Evolutionary conservation across 2,113 vertebrate species (phyloP), one percentile per base, ranked within the genome.

Genomic region (Crocuta crocuta): DNA sequence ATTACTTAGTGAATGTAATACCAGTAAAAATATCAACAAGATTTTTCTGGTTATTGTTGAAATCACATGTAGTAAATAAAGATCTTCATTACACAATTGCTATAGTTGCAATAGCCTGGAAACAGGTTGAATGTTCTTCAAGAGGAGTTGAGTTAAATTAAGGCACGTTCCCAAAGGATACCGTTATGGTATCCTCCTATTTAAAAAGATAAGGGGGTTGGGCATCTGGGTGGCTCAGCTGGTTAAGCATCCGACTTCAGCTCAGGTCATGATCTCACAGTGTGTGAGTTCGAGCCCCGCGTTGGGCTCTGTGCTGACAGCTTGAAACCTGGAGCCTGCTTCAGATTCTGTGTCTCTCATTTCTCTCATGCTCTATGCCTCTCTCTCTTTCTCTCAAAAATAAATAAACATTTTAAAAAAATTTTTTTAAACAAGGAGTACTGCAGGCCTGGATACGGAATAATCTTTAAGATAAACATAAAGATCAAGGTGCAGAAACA

Each of bases 11-110:
- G 50, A 89, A 93, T 85, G 10, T 65, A 73, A 85, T 58, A 16
- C 7, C 16, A 70, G 76, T 88, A 95, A 96, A 92, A 76, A 55
- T 91, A 81, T 61, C 81, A 83, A 39, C n/a, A 89, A 50, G 23
- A 13, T 58, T 55, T 87, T 94, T 88, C 91, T 55, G 45, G 55
- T 87, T 90, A 71, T 65, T 94, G n/a, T 50, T 66, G 74, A 91
- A 68, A 53, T 78, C 50, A 83, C 15, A 35, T 63, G 28, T 71
- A 11, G 11, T 24, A 71, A 86, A 87, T 86, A 74, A 97, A 97
- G 79, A 66, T 93, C 63, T 73, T 80, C 35, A 80, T 93, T 92
- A 45, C 24, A 73, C 24, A 89, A 65, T 65, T 84, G 73, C 55
- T 89, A 93, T 73, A 55, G 31, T 71, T 39, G 17, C 63, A 66